Evolutionary conservation across 2,888 invertebrate genomes (phyloP), one percentile per base, ranked within the genome.

Genomic region (Orchesellides sinensis): DNA sequence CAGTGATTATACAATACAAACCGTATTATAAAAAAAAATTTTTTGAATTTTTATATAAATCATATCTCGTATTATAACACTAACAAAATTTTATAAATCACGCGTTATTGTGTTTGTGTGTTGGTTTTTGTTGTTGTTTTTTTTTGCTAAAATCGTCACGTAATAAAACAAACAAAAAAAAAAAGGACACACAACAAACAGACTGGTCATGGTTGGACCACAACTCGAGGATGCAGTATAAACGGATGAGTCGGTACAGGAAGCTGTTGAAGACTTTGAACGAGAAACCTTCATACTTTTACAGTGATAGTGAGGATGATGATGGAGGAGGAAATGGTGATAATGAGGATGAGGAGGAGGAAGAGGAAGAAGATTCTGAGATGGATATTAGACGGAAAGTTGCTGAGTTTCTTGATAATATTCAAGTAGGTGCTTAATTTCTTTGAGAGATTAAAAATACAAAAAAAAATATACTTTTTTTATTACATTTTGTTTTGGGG

Each of bases 201-300:
- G 96, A 96, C 89, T 96, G 95, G 93, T 91, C 95, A 52, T 97
- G 97, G 97, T 95, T 96, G 87, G 93, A 94, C 88, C 92, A 95
- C 32, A 95, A 96, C 89, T 92, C 95, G 88, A 93, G 94, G 27
- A 94, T 94, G 86, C 96, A 97, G 89, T 93, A 94, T 87, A 94
- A 94, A 87, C 92, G 95, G 12, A 89, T 85, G 5, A 79, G 66
- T 5, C 74, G 83, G 0, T 87, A 84, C 79, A 86, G 85, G 49
- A 56, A 72, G 56, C 77, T 85, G 21, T 23, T 79, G 21, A 5
- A 80, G 49, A 21, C 65, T 80, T 29, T 72, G 8, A 27, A 45
- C 69, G 69, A 54, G 14, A 49, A 52, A 8, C 23, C 17, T 3
- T 2, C n/a, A 1, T 35, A 23, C n/a, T 35, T 69, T 3, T 52